Evolutionary conservation across 2,888 invertebrate species (phyloP), one percentile per base, ranked within the genome.

Genomic region (Incurvaria masculella): DNA sequence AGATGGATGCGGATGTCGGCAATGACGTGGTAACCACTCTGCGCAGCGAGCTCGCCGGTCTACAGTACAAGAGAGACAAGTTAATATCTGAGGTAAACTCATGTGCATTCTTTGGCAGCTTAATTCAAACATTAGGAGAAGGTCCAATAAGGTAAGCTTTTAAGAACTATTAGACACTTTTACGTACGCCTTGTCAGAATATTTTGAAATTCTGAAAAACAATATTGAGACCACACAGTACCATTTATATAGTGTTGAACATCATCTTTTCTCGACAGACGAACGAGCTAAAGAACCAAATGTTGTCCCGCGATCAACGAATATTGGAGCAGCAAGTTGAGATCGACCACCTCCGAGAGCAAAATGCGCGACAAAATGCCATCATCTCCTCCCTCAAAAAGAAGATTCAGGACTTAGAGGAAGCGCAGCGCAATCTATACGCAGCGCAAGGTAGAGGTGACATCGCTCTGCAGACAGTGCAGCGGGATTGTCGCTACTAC

Each of bases 11-110:
- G 55, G 75, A 78, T 27, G 64, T 70, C 51, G 71, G 62, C 51
- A 81, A 86, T 61, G 91, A 91, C 65, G 69, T 89, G 56, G 81
- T 88, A 21, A 91, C 91, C 33, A 81, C 87, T 10, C 72, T 93
- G 51, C 83, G 90, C 56, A 92, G 92, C 68, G 93, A 93, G 68
- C 71, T 93, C 56, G 93, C 93, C 17, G 92, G 86, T 2, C 73
- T 91, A 44, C 90, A 90, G 61, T 93, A 91, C 66, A 92, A 92
- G 70, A 81, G 89, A 52, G 92, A 93, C 64, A 86, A 91, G 51
- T 79, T 93, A 19, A 75, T 85, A 52, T 81, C 83, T 45, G 92
- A 93, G 81, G 87, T 91, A 67, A 80, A 65, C 4, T 33, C 38
- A 11, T 33, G n/a, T 16, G n/a, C n/a, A n/a, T n/a, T n/a, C n/a